Percentiles rank a stretch among this genome's conserved stretches.
Evolutionary conservation across 2,888 invertebrate species (phyloP).

Genomic region (Tenthredo scrophulariae): DNA sequence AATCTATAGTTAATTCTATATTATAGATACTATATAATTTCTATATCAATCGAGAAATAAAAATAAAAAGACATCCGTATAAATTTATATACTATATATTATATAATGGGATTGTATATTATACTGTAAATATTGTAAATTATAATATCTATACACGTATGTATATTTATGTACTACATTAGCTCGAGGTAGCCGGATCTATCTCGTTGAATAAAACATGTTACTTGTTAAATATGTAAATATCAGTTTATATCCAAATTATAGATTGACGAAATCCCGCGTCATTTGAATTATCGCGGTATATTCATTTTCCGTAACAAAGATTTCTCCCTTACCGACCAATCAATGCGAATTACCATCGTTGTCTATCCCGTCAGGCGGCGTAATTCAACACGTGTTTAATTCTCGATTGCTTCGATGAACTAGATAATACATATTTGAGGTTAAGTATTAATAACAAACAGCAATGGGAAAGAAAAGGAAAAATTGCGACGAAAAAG

Average conservation of each 20-base stretch:
- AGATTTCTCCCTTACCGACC: background rate
- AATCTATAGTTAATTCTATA: constrained; percentile 10
- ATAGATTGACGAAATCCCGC: background rate
- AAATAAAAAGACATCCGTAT: constrained; percentile 16
- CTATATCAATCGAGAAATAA: background rate
- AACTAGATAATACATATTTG: background rate
- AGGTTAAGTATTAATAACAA: constrained; percentile 49
- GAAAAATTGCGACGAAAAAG: constrained; percentile 79
- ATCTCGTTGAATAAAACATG: constrained; percentile 19
- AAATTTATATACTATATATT: background rate
- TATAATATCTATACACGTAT: constrained; percentile 4
- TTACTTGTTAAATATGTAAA: background rate
- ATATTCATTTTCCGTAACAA: background rate
- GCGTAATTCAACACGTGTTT: background rate
- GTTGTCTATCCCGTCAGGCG: background rate
- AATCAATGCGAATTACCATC: background rate
- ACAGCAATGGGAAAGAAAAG: constrained; percentile 80
- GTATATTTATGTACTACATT: background rate
- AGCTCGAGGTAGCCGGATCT: constrained; percentile 4
- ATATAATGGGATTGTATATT: background rate
- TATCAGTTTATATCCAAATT: background rate
- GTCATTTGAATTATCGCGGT: background rate
- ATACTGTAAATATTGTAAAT: constrained; percentile 35
- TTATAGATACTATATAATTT: background rate
- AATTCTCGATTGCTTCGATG: background rate